Conservation (phyloP, 2,797 vertebrate species). For the Bradypodion pumilum region DNA sequence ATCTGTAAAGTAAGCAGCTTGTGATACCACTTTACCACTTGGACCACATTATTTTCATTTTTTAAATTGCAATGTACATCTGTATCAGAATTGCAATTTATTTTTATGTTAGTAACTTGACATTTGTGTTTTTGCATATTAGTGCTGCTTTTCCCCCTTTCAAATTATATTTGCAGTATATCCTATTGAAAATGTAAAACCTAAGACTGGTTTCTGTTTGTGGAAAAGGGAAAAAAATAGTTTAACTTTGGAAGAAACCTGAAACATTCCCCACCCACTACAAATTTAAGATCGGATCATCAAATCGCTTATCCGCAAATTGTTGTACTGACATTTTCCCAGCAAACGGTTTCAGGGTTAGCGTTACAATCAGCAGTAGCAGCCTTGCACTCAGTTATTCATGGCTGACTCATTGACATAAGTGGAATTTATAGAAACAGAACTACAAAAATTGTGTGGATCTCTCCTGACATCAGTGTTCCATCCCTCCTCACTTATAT, state of each 20-base stretch:
- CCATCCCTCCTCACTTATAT: background rate
- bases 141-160: background rate
- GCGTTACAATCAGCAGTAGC: background rate
- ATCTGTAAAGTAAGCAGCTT: background rate
- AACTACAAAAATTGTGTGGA: background rate
- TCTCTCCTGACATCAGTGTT: background rate
- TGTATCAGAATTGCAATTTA: background rate
- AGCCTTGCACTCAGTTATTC: background rate
- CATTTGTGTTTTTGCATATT: background rate
- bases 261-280: background rate
- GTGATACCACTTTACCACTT: background rate
- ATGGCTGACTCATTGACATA: constrained; percentile 13
- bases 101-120: background rate
- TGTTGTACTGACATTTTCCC: constrained; percentile 1
- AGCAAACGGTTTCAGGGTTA: background rate
- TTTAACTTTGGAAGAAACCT: background rate
- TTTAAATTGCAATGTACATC: background rate
- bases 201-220: background rate
- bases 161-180: background rate
- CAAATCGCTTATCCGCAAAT: background rate
- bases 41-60: background rate
- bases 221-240: background rate
- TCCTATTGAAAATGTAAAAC: background rate
- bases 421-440: background rate
- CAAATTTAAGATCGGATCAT: background rate